Conservation (phyloP, 1,140 invertebrate genomes). For the Bradynema listronoti region DNA sequence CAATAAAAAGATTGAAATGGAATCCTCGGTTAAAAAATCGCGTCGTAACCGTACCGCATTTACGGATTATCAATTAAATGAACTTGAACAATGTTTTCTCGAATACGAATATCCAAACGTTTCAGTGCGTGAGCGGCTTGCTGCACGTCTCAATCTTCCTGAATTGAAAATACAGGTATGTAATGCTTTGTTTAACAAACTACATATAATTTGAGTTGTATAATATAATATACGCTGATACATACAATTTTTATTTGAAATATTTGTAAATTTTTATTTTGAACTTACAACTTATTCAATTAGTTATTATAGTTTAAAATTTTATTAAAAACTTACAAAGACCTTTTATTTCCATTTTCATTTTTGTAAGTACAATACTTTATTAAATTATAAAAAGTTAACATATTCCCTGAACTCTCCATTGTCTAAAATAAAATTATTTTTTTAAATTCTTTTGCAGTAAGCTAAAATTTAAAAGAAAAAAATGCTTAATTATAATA, state of each 20-base stretch:
- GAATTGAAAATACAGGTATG: conserved; percentile 38
- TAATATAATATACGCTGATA: neutral
- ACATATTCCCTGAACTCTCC: neutral
- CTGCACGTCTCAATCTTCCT: conserved; percentile 27
- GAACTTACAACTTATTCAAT: neutral
- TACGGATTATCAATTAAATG: conserved; percentile 33
- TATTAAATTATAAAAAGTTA: neutral
- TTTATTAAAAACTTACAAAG: neutral
- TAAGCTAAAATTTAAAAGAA: neutral
- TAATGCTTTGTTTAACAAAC: neutral
- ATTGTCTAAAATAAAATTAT: neutral
- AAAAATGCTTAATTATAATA: too few species aligned
- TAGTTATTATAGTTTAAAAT: neutral
- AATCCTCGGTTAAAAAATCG: conserved; percentile 10
- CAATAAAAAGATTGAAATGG: too few species aligned
- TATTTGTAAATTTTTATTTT: neutral
- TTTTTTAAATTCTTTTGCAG: neutral
- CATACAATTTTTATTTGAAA: neutral
- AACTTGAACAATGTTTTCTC: conserved; percentile 40
- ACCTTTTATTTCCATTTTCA: neutral
- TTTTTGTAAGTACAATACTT: neutral
- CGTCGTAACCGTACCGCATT: conserved; percentile 40
- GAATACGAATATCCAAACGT: conserved; percentile 38
- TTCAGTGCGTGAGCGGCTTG: conserved; percentile 18
- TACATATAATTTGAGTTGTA: neutral